Conservation (phyloP, 2,888 invertebrate species). For the Drosophila austrosaltans region DNA sequence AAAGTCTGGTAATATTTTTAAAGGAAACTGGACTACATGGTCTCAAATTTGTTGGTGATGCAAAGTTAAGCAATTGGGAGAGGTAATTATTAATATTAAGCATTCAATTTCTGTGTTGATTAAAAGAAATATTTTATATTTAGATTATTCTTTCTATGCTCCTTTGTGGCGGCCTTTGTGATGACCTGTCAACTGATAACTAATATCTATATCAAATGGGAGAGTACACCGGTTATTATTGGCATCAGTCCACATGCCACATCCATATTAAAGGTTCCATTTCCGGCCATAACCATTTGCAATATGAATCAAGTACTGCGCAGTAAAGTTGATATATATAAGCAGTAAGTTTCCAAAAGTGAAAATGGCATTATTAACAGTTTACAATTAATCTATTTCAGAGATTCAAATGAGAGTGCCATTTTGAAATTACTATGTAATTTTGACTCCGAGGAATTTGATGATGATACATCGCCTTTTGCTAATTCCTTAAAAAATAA, state of each 20-base stretch:
- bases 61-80: slow-evolving; percentile 68
- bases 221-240: slow-evolving; percentile 90
- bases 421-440: slow-evolving; percentile 63
- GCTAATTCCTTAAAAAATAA: slow-evolving; percentile 37
- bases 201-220: slow-evolving; percentile 89
- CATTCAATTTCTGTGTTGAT: background rate
- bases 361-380: no score
- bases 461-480: slow-evolving; percentile 1
- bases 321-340: slow-evolving; percentile 85
- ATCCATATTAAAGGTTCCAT: slow-evolving; percentile 88
- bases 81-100: slow-evolving; percentile 48
- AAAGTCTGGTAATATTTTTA: slow-evolving; percentile 61
- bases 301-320: slow-evolving; percentile 92
- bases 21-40: slow-evolving; percentile 75
- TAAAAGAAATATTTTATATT: no score
- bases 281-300: slow-evolving; percentile 93
- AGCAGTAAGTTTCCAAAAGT: slow-evolving; percentile 53
- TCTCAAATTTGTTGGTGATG: slow-evolving; percentile 73
- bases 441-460: slow-evolving; percentile 18
- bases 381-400: slow-evolving; percentile 11
- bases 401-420: slow-evolving; percentile 61
- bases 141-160: slow-evolving; percentile 89
- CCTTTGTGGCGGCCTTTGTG: slow-evolving; percentile 87
- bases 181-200: slow-evolving; percentile 86
- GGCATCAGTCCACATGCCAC: slow-evolving; percentile 89